phyloP scores from a whole-genome alignment of 2,113 vertebrate genomes.

The Vulpes vulpes region DNA sequence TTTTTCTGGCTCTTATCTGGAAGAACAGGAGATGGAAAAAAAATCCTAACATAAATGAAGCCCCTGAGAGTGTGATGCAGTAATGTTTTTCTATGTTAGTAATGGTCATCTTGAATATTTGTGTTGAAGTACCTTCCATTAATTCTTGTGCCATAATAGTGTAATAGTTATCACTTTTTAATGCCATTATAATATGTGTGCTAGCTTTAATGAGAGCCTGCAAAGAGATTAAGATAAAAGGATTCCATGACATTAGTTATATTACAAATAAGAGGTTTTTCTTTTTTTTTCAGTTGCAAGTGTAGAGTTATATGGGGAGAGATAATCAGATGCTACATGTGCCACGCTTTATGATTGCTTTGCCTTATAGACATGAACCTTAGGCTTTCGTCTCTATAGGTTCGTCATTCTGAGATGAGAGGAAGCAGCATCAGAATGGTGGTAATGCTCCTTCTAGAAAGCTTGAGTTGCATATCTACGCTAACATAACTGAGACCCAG shows the following conservation, averaged over 20 bases:
- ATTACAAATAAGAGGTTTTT: too few species aligned
- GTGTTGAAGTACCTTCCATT: too few species aligned
- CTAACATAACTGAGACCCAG: neutral
- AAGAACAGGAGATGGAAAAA: neutral
- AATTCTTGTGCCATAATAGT: too few species aligned
- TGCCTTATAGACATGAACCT: neutral
- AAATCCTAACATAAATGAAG: neutral
- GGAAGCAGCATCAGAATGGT: neutral
- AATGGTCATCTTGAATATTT: constrained; percentile 14
- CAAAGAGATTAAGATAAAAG: too few species aligned
- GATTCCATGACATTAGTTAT: too few species aligned
- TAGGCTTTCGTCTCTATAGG: neutral
- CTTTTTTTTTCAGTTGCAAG: too few species aligned
- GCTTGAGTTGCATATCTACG: accelerated
- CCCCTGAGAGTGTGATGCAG: neutral
- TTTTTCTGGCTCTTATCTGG: too few species aligned
- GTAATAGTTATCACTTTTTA: too few species aligned
- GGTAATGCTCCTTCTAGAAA: neutral
- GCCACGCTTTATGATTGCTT: neutral
- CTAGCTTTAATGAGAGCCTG: too few species aligned
- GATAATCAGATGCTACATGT: neutral
- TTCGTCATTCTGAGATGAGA: neutral
- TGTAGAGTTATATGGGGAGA: neutral
- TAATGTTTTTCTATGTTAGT: neutral
- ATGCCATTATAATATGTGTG: too few species aligned